Conservation (phyloP, 2,113 vertebrate species). For the Aegithalos caudatus region DNA sequence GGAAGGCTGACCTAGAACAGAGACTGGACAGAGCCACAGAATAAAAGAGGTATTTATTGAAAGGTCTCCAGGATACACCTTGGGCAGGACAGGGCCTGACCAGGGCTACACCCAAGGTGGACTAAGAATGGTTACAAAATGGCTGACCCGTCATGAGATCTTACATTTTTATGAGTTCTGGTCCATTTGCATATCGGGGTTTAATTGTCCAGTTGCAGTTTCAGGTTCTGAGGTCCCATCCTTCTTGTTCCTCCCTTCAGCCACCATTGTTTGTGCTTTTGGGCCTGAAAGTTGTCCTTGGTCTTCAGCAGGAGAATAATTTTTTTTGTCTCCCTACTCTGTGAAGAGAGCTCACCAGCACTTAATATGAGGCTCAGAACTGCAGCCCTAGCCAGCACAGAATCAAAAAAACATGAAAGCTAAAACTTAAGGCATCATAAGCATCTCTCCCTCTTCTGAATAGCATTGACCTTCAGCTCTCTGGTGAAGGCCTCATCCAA, state of each 20-base stretch:
- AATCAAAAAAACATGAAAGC: not conserved
- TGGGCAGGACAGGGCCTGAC: not conserved
- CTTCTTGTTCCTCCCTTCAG: not conserved
- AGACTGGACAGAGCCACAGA: not conserved
- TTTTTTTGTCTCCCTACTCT: not conserved
- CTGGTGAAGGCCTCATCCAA: not conserved
- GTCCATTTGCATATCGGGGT: not conserved
- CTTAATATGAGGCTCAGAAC: not conserved
- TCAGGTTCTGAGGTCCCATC: not conserved
- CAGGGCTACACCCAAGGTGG: not conserved
- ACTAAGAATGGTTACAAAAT: not conserved
- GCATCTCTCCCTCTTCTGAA: not conserved
- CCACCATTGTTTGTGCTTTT: not conserved
- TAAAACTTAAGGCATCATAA: not conserved
- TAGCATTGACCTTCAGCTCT: not conserved
- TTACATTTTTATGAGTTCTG: not conserved
- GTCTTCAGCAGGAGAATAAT: not conserved
- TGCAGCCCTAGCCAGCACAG: not conserved
- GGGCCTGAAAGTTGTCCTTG: not conserved
- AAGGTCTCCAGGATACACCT: not conserved
- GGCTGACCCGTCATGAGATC: rapidly evolving
- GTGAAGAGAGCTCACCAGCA: not conserved
- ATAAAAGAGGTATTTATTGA: not conserved
- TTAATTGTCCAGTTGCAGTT: not conserved
- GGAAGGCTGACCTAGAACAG: not conserved